Percentiles rank a stretch among this genome's conserved stretches.
Conservation (phyloP, 2,797 vertebrate species). For the Hybognathus amarus region DNA sequence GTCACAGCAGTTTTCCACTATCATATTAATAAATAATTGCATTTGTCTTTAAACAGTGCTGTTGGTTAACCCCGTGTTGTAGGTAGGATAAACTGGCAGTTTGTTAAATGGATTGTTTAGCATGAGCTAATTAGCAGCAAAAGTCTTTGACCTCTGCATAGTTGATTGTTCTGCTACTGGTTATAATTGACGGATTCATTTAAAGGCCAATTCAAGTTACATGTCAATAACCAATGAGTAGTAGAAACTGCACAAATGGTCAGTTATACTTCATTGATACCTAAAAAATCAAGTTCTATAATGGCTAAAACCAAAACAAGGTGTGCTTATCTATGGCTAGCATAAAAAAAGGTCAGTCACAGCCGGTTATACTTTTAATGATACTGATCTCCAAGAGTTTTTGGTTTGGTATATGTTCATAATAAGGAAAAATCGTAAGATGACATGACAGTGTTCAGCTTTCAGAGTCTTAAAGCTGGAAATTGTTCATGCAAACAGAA, state of each 20-base stretch:
- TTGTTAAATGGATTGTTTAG: constrained; percentile 6
- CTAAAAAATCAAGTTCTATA: neutral
- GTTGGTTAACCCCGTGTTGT: neutral
- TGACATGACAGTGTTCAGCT: constrained; percentile 38
- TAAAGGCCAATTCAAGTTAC: constrained; percentile 11
- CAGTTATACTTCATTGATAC: constrained; percentile 8
- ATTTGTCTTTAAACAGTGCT: constrained; percentile 29
- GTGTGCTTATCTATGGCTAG: constrained; percentile 49
- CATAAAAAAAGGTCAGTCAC: neutral
- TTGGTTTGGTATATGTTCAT: constrained; percentile 24
- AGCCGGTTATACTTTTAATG: constrained; percentile 5
- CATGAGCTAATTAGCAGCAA: constrained; percentile 40
- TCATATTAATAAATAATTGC: constrained; percentile 9
- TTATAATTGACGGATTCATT: neutral
- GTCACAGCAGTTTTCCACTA: neutral
- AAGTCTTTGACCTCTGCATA: constrained; percentile 16
- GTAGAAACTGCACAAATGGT: neutral
- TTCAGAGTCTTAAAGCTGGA: constrained; percentile 44
- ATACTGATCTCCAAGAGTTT: constrained; percentile 31
- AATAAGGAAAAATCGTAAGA: constrained; percentile 33
- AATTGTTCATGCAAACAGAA: neutral
- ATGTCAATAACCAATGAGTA: neutral
- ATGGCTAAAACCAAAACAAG: neutral
- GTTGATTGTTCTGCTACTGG: constrained; percentile 5
- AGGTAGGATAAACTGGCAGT: constrained; percentile 10